These are phyloP conservation scores for Myopa testacea DNA, from an alignment of 2,888 invertebrate genomes.

Conservation along the genomic window DNA sequence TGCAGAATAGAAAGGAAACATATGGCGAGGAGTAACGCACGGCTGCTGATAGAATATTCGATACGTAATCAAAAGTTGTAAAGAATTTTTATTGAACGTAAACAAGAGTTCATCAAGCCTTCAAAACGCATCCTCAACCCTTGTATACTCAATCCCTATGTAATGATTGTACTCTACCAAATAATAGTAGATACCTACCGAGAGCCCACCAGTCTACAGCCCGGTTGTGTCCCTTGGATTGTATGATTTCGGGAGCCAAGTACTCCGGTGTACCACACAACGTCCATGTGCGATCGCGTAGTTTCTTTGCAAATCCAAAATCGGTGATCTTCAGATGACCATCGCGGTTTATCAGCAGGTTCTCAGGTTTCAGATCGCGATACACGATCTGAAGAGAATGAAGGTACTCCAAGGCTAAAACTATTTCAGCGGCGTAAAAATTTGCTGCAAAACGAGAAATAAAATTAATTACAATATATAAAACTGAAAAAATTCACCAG, in stretches of 20 bases:
- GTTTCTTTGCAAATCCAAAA: slow-evolving; percentile 96
- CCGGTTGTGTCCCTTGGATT: slow-evolving; percentile 97
- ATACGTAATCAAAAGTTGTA: no score
- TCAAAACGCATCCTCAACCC: no score
- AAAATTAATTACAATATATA: no score
- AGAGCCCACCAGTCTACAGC: slow-evolving; percentile 99
- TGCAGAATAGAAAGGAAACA: no score
- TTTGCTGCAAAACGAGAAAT: slow-evolving; percentile 72
- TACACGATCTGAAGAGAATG: slow-evolving; percentile 91
- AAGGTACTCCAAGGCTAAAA: slow-evolving; percentile 92
- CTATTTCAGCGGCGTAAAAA: slow-evolving; percentile 95
- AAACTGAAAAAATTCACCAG: no score
- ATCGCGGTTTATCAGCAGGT: slow-evolving; percentile 89
- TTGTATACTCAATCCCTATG: no score
- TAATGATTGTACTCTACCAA: neutral
- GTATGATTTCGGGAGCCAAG: slow-evolving; percentile 96
- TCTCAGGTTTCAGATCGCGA: slow-evolving; percentile 92
- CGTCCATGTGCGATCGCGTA: slow-evolving; percentile 96
- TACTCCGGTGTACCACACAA: slow-evolving; percentile 98
- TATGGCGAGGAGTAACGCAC: no score
- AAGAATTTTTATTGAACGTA: no score
- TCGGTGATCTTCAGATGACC: slow-evolving; percentile 98
- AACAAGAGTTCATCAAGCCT: neutral
- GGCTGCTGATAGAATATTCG: no score
- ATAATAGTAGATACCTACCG: slow-evolving; percentile 71